Evolutionary conservation across 2,888 invertebrate species (phyloP), one percentile per base, ranked within the genome.

Genomic region (Drosophila anomelani): DNA sequence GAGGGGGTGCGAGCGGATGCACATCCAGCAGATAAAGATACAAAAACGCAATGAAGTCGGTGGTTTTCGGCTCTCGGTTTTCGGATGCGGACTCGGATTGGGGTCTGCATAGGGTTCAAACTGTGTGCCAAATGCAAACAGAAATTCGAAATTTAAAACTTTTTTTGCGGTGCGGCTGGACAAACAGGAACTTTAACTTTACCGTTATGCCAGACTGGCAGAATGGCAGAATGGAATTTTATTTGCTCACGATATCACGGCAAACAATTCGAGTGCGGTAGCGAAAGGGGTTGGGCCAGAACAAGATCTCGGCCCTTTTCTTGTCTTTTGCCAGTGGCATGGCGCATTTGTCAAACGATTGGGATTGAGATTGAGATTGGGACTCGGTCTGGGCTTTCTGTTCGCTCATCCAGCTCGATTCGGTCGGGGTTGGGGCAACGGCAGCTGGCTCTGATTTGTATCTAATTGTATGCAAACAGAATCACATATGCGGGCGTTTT

Each of bases 361-460:
- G 72, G 58, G 15, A 44, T 20, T 34, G 39, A 20, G 15, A 34
- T 4, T 51, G 13, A 13, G 43, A 43, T 23, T 49, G 59, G 29
- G 60, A 53, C 15, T 36, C 10, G 23, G 36, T 10, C 9, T 53
- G 15, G 23, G 36, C 32, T 29, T 49, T 39, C 53, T 26, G 26
- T 23, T 20, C 32, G 49, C 49, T 20, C 47, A 23, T 38, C 29
- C 41, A 44, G 36, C 32, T 46, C 51, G 51, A 62, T 34, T 47
- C n/a, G 41, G 36, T 47, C 71, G 68, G 51, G 47, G 68, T 46
- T 41, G 17, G 68, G 34, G n/a, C 15, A 34, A 64, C 55, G 79
- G 81, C 85, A 87, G 77, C 89, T 84, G 85, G 89, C 89, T 85
- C 78, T 80, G 85, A 89, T 85, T 85, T 89, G 85, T 87, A 89